Base-by-base conservation (phyloP, 2,888 invertebrate genomes). In the Xiphydria camelus region DNA sequence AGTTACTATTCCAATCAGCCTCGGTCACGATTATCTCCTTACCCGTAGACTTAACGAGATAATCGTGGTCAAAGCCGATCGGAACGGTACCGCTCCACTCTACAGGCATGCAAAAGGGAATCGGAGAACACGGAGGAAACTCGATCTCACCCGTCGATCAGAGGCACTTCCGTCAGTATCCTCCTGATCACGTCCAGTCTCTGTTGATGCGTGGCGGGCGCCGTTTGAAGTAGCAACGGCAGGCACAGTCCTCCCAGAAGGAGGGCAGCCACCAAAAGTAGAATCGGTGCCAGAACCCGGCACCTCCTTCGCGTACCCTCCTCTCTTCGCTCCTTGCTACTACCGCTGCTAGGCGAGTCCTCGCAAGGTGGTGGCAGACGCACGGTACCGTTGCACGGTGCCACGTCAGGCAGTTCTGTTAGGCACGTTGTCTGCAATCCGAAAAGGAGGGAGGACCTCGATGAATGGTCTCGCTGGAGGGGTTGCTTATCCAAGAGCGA, bases 91-190 rank as follows among this genome's bases (percentile, higher is more conserved):
- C n/a, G n/a, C n/a, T n/a, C n/a, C n/a, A n/a, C n/a, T n/a, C n/a
- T n/a, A n/a, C n/a, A n/a, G n/a, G 10, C 5, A 5, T 31, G 10
- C 31, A n/a, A 6, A 14, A 31, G n/a, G 5, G 5, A n/a, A 14
- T 31, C 5, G 6, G 31, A 7, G 4, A 31, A 31, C 5, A 31
- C 10, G 5, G n/a, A 4, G n/a, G n/a, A n/a, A n/a, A n/a, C 3
- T 23, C 23, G 9, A 2, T 10, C 87, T 76, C 87, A 91, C 57
- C 89, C 90, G 72, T 90, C 87, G 61, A 87, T 84, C 55, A 87
- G 81, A 41, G 87, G 87, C 42, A 83, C 82, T 73, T 86, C 85
- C 58, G 83, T 81, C 59, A 87, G 79, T 74, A 87, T 81, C 59
- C 83, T 81, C 56, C 82, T 80, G 62, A 86, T 81, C 55, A 82